Conservation (phyloP, 2,888 invertebrate genomes). For the Caenorhabditis sp. region DNA sequence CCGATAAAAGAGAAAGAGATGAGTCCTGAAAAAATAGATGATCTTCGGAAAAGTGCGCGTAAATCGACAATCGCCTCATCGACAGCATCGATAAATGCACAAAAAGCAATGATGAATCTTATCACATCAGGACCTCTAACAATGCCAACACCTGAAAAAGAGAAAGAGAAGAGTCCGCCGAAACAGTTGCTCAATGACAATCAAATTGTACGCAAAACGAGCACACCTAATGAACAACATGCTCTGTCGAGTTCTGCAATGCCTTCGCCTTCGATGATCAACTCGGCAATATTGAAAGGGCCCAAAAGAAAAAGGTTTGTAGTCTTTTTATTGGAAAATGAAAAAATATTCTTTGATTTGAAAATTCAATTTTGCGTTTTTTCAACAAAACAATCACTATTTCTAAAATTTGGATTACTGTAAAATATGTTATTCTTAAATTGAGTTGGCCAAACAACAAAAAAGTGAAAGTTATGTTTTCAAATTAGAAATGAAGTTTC, state of each 20-base stretch:
- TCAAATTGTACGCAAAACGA: not conserved
- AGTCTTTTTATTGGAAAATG: not conserved
- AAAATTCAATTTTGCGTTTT: too few relatives aligned
- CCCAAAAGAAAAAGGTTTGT: not conserved
- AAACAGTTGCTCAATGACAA: not conserved
- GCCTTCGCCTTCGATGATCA: not conserved
- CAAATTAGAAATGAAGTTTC: too few relatives aligned
- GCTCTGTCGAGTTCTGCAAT: not conserved
- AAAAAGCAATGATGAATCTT: not conserved
- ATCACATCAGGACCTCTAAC: not conserved
- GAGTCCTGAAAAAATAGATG: not conserved
- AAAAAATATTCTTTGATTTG: not conserved
- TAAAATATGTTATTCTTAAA: too few relatives aligned
- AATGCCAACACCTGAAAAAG: conserved; percentile 1
- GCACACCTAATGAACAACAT: not conserved
- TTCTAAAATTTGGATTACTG: too few relatives aligned
- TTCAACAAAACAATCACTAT: too few relatives aligned
- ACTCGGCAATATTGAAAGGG: not conserved
- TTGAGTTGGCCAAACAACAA: too few relatives aligned
- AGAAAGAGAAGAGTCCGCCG: not conserved
- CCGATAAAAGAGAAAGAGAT: not conserved
- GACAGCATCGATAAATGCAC: not conserved
- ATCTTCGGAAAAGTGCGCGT: not conserved
- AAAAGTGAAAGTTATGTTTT: too few relatives aligned
- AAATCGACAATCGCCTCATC: conserved; percentile 2